A percentile compares a stretch with the other conserved stretches of the same genome.
Evolutionary conservation across 1,140 invertebrate species (phyloP).

Genomic region (Cydia amplana): DNA sequence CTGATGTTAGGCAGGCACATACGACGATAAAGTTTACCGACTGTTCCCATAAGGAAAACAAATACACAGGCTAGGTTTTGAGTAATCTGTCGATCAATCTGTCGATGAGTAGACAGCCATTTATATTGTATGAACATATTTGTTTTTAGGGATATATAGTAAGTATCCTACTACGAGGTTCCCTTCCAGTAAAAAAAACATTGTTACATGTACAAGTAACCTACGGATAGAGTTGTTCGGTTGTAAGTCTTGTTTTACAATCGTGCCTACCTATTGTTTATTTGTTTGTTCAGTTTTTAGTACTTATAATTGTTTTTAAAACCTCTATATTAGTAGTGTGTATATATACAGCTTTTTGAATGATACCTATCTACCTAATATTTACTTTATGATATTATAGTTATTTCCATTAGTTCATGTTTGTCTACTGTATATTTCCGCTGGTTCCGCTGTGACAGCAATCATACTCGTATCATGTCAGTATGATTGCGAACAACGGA

Average conservation of each 20-base stretch:
- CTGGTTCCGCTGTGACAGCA: neutral
- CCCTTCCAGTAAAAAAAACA: too few species aligned
- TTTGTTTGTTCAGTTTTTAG: too few species aligned
- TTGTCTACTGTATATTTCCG: neutral
- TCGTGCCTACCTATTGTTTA: too few species aligned
- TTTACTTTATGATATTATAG: neutral
- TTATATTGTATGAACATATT: neutral
- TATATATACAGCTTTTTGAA: too few species aligned
- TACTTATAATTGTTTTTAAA: too few species aligned
- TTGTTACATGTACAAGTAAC: too few species aligned
- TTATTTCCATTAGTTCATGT: neutral
- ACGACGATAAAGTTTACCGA: slow-evolving; percentile 15
- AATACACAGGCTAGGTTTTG: neutral
- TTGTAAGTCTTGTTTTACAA: too few species aligned
- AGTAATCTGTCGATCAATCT: neutral
- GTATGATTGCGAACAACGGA: slow-evolving; percentile 16
- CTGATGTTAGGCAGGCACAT: slow-evolving; percentile 25
- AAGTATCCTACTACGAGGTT: too few species aligned
- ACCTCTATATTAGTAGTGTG: too few species aligned
- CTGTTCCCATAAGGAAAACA: slow-evolving; percentile 10
- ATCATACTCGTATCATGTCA: slow-evolving; percentile 27
- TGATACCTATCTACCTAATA: too few species aligned
- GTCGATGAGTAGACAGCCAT: neutral
- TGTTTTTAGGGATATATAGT: neutral
- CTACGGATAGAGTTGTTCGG: too few species aligned